Conservation (phyloP, 2,888 invertebrate genomes). For the Lasioglossum leucozonium region DNA sequence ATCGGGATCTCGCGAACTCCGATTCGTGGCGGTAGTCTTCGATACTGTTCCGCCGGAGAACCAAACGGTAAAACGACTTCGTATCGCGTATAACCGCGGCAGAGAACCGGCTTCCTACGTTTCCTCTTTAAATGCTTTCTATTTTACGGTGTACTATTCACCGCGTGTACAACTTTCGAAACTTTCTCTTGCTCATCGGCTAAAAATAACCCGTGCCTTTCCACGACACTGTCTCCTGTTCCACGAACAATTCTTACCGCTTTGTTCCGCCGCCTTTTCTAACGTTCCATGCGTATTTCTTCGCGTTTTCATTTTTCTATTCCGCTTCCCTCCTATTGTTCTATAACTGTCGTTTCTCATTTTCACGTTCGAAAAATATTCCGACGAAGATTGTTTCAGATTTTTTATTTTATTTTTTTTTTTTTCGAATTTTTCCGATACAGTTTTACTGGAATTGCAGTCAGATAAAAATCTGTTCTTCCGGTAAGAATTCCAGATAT, state of each 20-base stretch:
- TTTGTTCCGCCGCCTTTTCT: neutral
- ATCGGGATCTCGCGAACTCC: conserved; percentile 45
- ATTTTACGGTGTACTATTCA: neutral
- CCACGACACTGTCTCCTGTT: neutral
- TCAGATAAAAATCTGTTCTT: no score
- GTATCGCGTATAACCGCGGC: conserved; percentile 4
- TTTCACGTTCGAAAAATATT: neutral
- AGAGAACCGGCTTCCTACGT: neutral
- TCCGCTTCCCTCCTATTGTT: neutral
- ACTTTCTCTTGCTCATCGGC: conserved; percentile 7
- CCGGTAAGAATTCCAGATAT: no score
- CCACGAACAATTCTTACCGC: neutral
- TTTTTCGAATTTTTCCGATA: neutral
- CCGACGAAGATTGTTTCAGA: no score
- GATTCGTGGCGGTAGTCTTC: neutral
- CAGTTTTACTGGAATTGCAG: neutral
- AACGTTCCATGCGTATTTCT: neutral
- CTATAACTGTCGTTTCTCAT: neutral
- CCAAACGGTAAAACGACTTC: conserved; percentile 31
- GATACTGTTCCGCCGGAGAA: conserved; percentile 23
- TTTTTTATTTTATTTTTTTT: neutral
- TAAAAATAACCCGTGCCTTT: neutral
- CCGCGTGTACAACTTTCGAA: neutral
- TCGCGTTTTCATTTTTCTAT: neutral
- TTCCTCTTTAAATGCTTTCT: neutral